Evolutionary conservation across 2,113 vertebrate genomes (phyloP).

Genomic region (Peromyscus polionotus): DNA sequence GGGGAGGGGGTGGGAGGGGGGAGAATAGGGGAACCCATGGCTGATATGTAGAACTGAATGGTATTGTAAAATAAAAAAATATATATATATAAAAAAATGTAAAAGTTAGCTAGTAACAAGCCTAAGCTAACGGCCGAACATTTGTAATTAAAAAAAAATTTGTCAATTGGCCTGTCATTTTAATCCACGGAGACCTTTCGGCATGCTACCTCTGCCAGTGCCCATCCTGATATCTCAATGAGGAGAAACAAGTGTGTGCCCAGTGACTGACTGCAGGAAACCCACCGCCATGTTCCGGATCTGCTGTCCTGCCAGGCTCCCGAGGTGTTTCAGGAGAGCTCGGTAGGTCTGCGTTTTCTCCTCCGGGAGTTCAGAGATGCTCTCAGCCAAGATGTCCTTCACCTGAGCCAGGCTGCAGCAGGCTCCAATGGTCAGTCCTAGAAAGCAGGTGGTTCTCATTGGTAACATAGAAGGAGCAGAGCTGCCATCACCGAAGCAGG

Average conservation of each 20-base stretch:
- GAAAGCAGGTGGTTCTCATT: conserved; percentile 41
- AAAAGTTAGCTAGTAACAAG: no score
- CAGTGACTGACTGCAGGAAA: not conserved
- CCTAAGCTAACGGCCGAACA: no score
- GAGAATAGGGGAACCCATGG: no score
- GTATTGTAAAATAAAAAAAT: no score
- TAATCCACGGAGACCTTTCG: not conserved
- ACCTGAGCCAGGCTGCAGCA: conserved; percentile 89
- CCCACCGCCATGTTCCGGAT: conserved; percentile 91
- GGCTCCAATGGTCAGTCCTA: conserved; percentile 92
- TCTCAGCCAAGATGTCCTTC: conserved; percentile 85
- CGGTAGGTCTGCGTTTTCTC: conserved; percentile 88
- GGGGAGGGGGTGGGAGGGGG: no score
- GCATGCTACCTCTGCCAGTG: not conserved
- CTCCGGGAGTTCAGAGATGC: conserved; percentile 80
- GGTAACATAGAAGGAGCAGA: not conserved
- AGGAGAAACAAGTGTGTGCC: not conserved
- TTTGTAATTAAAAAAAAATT: not conserved
- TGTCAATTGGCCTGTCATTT: not conserved
- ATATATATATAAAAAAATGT: no score
- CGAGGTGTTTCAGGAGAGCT: conserved; percentile 90
- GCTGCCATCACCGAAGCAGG: fast-evolving
- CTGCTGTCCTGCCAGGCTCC: conserved; percentile 89
- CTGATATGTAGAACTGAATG: no score
- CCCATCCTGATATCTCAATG: not conserved